phyloP scores from a whole-genome alignment of 2,113 vertebrate genomes.

The Pachycephala philippinensis region DNA sequence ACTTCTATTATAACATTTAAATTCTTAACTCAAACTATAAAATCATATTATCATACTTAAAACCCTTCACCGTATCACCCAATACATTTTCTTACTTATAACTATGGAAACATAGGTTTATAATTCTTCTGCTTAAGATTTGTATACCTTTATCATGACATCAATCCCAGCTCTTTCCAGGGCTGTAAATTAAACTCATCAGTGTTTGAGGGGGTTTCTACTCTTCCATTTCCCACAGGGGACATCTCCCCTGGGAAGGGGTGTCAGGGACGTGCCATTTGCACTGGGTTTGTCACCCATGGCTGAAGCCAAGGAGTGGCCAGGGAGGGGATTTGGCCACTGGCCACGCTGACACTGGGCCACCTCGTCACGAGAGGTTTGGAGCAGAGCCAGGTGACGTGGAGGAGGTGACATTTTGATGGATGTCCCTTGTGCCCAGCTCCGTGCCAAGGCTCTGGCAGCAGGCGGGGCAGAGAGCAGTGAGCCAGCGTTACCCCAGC shows the following conservation, averaged over 20 bases:
- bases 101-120: too few species aligned
- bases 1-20: too few species aligned
- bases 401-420: neutral
- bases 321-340: neutral
- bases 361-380: fast-evolving
- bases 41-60: too few species aligned
- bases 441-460: neutral
- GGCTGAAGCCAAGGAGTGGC: neutral
- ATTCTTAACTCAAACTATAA: too few species aligned
- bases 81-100: too few species aligned
- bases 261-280: fast-evolving
- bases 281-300: neutral
- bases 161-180: too few species aligned
- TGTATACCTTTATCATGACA: too few species aligned
- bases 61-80: too few species aligned
- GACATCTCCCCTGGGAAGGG: neutral
- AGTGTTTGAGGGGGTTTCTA: too few species aligned
- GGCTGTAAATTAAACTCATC: too few species aligned
- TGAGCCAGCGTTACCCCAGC: neutral
- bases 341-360: neutral
- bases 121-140: too few species aligned
- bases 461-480: neutral
- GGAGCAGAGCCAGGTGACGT: fast-evolving
- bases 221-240: too few species aligned
- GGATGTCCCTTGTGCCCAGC: neutral